phyloP scores from a whole-genome alignment of 2,888 invertebrate genomes.

The Agapostemon virescens region DNA sequence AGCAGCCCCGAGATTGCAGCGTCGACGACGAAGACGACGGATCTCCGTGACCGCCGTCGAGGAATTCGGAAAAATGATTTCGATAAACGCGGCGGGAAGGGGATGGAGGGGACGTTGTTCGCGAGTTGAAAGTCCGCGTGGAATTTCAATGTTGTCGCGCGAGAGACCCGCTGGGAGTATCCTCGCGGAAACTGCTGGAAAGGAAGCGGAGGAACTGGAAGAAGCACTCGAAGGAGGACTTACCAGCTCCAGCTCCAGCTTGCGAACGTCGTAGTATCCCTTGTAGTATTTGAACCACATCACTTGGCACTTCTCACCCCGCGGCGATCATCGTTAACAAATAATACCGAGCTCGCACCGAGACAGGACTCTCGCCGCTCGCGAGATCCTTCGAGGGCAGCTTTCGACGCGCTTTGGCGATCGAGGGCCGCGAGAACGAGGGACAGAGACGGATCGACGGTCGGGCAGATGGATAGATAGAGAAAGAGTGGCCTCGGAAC shows the following conservation, averaged over 20 bases:
- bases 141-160: slow-evolving; percentile 42
- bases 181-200: not conserved
- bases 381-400: not conserved
- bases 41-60: slow-evolving; percentile 14
- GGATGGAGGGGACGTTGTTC: not conserved
- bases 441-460: not conserved
- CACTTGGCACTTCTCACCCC: slow-evolving; percentile 55
- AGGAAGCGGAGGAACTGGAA: no score
- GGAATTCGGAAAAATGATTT: slow-evolving; percentile 47
- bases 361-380: not conserved
- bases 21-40: not conserved
- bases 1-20: slow-evolving; percentile 14
- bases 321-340: slow-evolving; percentile 38
- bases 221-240: slow-evolving; percentile 59
- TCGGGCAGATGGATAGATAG: no score
- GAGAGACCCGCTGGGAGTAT: not conserved
- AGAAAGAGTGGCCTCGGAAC: not conserved
- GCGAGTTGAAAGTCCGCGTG: slow-evolving; percentile 27
- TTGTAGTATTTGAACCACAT: slow-evolving; percentile 78
- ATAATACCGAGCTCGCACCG: not conserved
- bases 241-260: slow-evolving; percentile 74
- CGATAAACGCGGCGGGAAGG: slow-evolving; percentile 38
- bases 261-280: slow-evolving; percentile 77
- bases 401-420: not conserved
- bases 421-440: not conserved